A percentile compares a stretch with the other conserved stretches of the same genome.
These are phyloP conservation scores for Pseudococcus jackbeardsleyi DNA, from an alignment of 2,888 invertebrate genomes.

Conservation along the genomic window DNA sequence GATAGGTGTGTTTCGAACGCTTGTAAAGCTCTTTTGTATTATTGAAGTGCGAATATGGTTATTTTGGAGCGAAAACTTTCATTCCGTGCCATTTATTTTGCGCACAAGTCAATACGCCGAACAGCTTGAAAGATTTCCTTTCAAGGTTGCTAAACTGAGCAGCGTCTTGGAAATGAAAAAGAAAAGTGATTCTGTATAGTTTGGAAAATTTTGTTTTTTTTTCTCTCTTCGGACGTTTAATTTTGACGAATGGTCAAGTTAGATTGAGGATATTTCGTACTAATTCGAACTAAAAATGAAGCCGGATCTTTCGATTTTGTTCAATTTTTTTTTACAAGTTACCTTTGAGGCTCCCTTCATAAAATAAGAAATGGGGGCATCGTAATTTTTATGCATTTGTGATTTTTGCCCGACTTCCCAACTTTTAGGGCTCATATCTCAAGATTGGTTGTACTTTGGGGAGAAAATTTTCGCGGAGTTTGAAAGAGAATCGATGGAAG, in stretches of 20 bases:
- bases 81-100: constrained; percentile 46
- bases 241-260: background rate
- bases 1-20: constrained; percentile 51
- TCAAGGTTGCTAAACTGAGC: constrained; percentile 27
- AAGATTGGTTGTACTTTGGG: too few relatives aligned
- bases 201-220: background rate
- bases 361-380: too few relatives aligned
- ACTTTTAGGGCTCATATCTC: too few relatives aligned
- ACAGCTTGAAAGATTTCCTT: constrained; percentile 23
- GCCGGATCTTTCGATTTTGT: too few relatives aligned
- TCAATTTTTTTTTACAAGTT: too few relatives aligned
- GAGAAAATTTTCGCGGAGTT: too few relatives aligned
- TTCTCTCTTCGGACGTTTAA: too few relatives aligned
- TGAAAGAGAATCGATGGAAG: too few relatives aligned
- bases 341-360: too few relatives aligned
- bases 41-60: constrained; percentile 56
- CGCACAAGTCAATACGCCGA: background rate
- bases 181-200: background rate
- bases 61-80: constrained; percentile 53
- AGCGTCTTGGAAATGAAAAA: background rate
- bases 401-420: too few relatives aligned
- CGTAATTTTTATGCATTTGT: too few relatives aligned
- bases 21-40: constrained; percentile 44
- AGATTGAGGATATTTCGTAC: background rate
- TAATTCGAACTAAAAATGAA: too few relatives aligned